Percentiles rank a stretch among this genome's conserved stretches.
These are phyloP conservation scores for Venusia cambrica DNA, from an alignment of 2,888 invertebrate genomes.

Conservation along the genomic window DNA sequence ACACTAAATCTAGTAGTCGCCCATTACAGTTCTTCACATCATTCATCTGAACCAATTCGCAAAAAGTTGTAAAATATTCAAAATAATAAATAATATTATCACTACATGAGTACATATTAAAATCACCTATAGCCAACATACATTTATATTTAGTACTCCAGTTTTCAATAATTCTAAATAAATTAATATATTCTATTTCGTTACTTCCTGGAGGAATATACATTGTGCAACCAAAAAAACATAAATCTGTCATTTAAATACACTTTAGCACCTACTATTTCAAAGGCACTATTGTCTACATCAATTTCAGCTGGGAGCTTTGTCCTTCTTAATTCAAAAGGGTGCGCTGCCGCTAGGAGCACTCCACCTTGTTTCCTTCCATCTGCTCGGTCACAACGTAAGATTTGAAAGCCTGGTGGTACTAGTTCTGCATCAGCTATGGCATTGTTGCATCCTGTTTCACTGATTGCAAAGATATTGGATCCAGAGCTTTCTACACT, in stretches of 20 bases:
- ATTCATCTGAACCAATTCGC: too few relatives aligned
- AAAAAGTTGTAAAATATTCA: slow-evolving; percentile 12
- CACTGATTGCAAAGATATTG: slow-evolving; percentile 23
- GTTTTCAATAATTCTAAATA: slow-evolving; percentile 27
- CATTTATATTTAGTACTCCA: slow-evolving; percentile 4
- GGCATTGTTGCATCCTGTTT: slow-evolving; percentile 18
- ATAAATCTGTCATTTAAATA: too few relatives aligned
- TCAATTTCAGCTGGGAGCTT: slow-evolving; percentile 14
- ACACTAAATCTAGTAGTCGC: too few relatives aligned
- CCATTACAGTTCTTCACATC: too few relatives aligned
- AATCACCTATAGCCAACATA: slow-evolving; percentile 5
- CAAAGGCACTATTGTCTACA: slow-evolving; percentile 17
- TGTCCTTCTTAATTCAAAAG: slow-evolving; percentile 19
- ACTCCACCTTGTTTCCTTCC: slow-evolving; percentile 15
- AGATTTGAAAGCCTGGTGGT: slow-evolving; percentile 17
- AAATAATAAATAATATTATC: slow-evolving; percentile 8
- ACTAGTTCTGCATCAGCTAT: slow-evolving; percentile 23
- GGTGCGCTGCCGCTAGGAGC: slow-evolving; percentile 20
- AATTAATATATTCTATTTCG: slow-evolving; percentile 24
- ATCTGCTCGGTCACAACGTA: slow-evolving; percentile 25
- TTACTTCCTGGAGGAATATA: slow-evolving; percentile 29
- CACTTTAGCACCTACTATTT: slow-evolving; percentile 22
- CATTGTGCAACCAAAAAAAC: slow-evolving; percentile 25
- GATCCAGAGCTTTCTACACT: slow-evolving; percentile 13
- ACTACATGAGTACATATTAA: slow-evolving; percentile 13